Evolutionary conservation across 2,113 vertebrate genomes (phyloP), one percentile per base, ranked within the genome.

Genomic region (Hepsetus odoe): DNA sequence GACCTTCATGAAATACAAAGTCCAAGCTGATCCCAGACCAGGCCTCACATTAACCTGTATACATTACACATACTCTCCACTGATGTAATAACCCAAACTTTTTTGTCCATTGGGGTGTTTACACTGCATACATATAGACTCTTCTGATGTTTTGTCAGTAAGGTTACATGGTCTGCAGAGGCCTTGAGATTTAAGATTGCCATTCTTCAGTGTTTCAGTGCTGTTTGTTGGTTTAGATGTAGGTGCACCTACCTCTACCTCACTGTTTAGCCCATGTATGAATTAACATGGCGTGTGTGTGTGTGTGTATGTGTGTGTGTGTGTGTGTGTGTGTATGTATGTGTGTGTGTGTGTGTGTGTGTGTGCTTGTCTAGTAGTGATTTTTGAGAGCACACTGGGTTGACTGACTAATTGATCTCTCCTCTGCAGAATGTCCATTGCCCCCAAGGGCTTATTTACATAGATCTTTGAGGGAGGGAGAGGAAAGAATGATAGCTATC

Each of bases 391-490:
- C 1, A 53, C 40, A 78, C 22, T 28, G 14, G 20, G 18, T 30
- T 30, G 75, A 85, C 87, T 38, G 28, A 65, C 35, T 16, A 24
- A 89, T 88, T 70, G 86, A 89, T 82, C 81, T 30, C 33, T 58
- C 5, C 64, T 83, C 76, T 16, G 73, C 71, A 70, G 81, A 5
- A 71, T 32, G 0, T 28, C 49, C 24, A n/a, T 0, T 33, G 33
- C 0, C 73, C 72, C 80, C 1, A n/a, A 20, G 79, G 80, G 72
- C 38, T 82, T 74, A 4, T 83, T 80, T 77, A 71, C 73, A 86
- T 80, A 80, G 82, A 82, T 80, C 72, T 83, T 83, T 84, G 85
- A 86, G 87, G 83, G 86, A 87, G 84, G n/a, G n/a, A 76, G 83
- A 78, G 49, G 51, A 80, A 51, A 67, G 79, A 85, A 89, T 85